Evolutionary conservation across 2,888 invertebrate genomes (phyloP), one percentile per base, ranked within the genome.

Genomic region (Dolomedes plantarius): DNA sequence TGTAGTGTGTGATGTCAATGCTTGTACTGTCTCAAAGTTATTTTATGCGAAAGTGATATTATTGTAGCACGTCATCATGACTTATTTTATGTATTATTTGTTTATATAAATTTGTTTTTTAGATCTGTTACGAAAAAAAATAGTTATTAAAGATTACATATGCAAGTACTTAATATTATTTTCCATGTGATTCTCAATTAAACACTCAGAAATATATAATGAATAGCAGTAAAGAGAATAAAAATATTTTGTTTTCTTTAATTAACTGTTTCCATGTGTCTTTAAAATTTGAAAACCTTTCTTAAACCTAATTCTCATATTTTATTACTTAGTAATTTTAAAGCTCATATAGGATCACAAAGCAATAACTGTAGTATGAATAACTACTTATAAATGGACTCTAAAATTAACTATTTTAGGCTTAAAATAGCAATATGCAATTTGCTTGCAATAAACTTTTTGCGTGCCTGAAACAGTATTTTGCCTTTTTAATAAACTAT

Each of bases 111-210:
- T 46, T 46, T 46, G 7, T 46, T 46, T 46, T 46, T 46, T 46
- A 46, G 46, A 46, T 46, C 46, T 46, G 46, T 46, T 46, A 46
- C 46, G 46, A 46, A 46, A 46, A 46, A n/a, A 46, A 16, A 46
- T 46, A 46, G 6, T 16, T 9, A 46, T 46, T 46, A 46, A 46
- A 46, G 46, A 11, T 9, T 16, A 46, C n/a, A 16, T 16, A 46
- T 46, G 16, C n/a, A 16, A 46, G 16, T 46, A 46, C 46, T 46
- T 46, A 46, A 46, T 46, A 46, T 46, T 46, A 46, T 16, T 46
- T 46, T 46, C 46, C 11, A 9, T 2, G 46, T 46, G 16, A 11
- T 16, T 2, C 16, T 9, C 2, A 16, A n/a, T n/a, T n/a, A n/a
- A 46, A 46, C 46, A 11, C 16, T 16, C 11, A 16, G 2, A 16